These are phyloP conservation scores for Distichodus sexfasciatus DNA, from an alignment of 2,797 vertebrate species.

Conservation along the genomic window DNA sequence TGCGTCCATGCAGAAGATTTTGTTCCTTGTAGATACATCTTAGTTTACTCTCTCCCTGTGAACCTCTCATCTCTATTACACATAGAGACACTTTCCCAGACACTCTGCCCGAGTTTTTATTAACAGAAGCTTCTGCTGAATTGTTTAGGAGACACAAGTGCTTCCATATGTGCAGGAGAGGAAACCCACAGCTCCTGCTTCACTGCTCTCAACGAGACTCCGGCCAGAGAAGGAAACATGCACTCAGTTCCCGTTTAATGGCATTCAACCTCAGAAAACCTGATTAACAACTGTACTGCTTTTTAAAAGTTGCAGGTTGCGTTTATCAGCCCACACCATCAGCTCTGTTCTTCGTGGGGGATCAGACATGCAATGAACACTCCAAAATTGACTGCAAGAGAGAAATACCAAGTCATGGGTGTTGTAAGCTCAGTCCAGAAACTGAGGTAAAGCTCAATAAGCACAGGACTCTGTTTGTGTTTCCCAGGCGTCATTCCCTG, in stretches of 20 bases:
- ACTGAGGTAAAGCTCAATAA: background rate
- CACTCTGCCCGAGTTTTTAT: constrained; percentile 16
- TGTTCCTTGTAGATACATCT: background rate
- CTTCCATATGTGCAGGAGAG: constrained; percentile 42
- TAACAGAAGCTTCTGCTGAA: constrained; percentile 35
- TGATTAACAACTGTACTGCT: too few relatives aligned
- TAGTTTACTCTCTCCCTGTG: background rate
- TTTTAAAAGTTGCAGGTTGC: too few relatives aligned
- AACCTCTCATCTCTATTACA: too few relatives aligned
- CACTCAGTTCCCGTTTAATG: constrained; percentile 1
- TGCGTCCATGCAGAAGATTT: background rate
- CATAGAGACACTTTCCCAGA: background rate
- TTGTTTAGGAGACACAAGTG: constrained; percentile 37
- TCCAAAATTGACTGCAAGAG: too few relatives aligned
- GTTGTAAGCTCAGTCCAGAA: constrained; percentile 15
- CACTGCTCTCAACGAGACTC: background rate
- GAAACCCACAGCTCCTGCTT: background rate
- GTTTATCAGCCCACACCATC: background rate
- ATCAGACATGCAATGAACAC: constrained; percentile 2
- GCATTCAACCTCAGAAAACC: background rate
- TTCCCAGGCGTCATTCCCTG: constrained; percentile 42
- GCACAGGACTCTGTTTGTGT: constrained; percentile 13
- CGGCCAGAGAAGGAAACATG: constrained; percentile 19
- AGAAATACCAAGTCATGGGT: background rate
- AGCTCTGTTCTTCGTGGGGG: background rate